Percentiles rank a stretch among this genome's conserved stretches.
Conservation (phyloP, 2,888 invertebrate species). For the Cheiracanthium punctorium region DNA sequence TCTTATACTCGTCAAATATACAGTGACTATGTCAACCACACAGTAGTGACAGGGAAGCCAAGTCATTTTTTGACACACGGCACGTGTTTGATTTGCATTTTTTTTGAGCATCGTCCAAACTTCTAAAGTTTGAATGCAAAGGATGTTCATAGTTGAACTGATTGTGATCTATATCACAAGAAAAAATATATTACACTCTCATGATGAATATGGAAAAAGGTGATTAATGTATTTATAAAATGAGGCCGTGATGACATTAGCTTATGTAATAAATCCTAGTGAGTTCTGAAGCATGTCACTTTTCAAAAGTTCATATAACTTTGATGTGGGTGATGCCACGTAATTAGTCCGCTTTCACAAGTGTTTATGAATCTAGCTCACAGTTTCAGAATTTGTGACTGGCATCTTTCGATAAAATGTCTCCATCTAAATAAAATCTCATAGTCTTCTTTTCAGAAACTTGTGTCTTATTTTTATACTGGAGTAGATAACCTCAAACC, state of each 20-base stretch:
- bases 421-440: not conserved
- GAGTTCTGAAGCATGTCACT: not conserved
- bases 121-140: not conserved
- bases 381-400: not conserved
- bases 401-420: not conserved
- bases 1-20: no score
- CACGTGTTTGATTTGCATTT: not conserved
- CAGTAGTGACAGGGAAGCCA: no score
- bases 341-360: not conserved
- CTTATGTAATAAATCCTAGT: not conserved
- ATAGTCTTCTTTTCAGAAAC: not conserved
- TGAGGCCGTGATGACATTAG: not conserved
- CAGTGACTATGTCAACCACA: no score
- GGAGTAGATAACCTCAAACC: slow-evolving; percentile 61
- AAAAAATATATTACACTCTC: not conserved
- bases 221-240: not conserved
- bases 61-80: no score
- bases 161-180: not conserved
- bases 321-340: not conserved
- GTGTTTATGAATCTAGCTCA: no score
- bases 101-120: not conserved
- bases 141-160: not conserved
- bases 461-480: slow-evolving; percentile 33
- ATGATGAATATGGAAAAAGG: not conserved
- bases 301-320: not conserved